Evolutionary conservation across 2,888 invertebrate genomes (phyloP).

Genomic region (Hololepta plana): DNA sequence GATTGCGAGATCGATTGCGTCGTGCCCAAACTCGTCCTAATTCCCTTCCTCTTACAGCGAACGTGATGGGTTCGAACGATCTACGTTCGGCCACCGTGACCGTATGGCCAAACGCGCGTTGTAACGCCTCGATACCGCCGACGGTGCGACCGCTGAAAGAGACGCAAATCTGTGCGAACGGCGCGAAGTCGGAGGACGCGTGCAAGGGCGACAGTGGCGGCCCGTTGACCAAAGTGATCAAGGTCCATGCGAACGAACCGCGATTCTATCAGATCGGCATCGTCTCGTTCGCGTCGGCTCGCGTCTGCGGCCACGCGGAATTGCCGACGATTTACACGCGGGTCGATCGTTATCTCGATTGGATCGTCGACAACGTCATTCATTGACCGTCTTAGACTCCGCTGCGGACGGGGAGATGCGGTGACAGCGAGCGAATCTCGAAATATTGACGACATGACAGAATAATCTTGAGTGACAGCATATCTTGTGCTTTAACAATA

Average conservation of each 20-base stretch:
- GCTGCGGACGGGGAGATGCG: too few relatives aligned
- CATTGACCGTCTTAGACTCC: too few relatives aligned
- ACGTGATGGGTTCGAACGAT: conserved; percentile 15
- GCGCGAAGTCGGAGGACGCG: conserved; percentile 21
- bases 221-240: conserved; percentile 21
- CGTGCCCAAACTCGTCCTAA: neutral
- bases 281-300: conserved; percentile 26
- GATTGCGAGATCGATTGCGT: too few relatives aligned
- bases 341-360: conserved; percentile 25
- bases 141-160: conserved; percentile 19
- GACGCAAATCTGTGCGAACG: conserved; percentile 29
- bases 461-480: too few relatives aligned
- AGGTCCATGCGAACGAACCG: conserved; percentile 8
- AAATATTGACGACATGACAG: too few relatives aligned
- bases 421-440: too few relatives aligned
- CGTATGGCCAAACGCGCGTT: conserved; percentile 15
- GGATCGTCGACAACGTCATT: conserved; percentile 25
- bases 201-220: conserved; percentile 31
- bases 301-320: conserved; percentile 22
- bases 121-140: conserved; percentile 16
- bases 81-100: conserved; percentile 17
- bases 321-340: conserved; percentile 29
- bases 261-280: conserved; percentile 26
- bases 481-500: too few relatives aligned
- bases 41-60: conserved; percentile 12